These are phyloP conservation scores for Helicorthomorpha holstii DNA, from an alignment of 1,140 invertebrate species.

Conservation along the genomic window DNA sequence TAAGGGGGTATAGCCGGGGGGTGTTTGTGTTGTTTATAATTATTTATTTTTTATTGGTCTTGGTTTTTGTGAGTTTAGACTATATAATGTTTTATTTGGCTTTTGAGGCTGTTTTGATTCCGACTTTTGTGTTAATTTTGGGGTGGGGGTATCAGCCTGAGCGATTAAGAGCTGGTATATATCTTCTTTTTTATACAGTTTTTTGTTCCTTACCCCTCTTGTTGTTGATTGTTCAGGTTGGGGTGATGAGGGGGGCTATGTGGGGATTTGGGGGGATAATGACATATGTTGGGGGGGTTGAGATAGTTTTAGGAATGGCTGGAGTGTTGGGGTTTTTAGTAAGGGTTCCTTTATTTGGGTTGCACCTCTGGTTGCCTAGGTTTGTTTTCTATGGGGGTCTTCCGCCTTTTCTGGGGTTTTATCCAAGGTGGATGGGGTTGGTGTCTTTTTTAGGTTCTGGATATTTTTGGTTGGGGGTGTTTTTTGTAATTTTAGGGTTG, in stretches of 20 bases:
- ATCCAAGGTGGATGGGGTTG: constrained; percentile 13
- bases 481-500: constrained; percentile 33
- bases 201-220: neutral
- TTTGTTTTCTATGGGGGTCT: neutral
- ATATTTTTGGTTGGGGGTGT: constrained; percentile 31
- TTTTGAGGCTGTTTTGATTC: neutral
- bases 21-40: neutral
- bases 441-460: constrained; percentile 24
- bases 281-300: neutral
- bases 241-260: no score
- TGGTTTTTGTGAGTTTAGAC: neutral
- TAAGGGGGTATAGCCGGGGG: neutral
- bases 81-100: neutral
- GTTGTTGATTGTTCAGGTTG: neutral
- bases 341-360: no score
- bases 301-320: no score
- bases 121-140: neutral
- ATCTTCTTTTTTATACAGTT: neutral
- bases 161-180: neutral
- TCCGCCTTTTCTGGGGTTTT: neutral
- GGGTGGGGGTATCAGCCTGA: neutral
- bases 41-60: neutral
- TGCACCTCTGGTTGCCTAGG: neutral
- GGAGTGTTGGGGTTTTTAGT: no score
- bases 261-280: neutral